Evolutionary conservation across 2,113 vertebrate species (phyloP), one percentile per base, ranked within the genome.

Genomic region (Eubucco bourcierii): DNA sequence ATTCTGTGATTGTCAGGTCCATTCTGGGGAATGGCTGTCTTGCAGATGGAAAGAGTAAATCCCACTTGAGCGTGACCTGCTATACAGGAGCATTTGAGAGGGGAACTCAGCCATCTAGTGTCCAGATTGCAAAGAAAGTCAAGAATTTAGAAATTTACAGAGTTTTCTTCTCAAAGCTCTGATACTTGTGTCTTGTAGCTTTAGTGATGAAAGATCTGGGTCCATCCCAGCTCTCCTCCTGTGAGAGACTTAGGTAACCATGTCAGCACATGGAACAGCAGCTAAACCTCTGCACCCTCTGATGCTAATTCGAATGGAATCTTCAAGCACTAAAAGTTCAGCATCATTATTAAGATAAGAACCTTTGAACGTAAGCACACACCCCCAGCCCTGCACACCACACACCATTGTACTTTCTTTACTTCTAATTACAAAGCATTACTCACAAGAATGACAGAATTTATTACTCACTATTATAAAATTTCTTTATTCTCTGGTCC

Each of bases 361-460:
- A 61, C 15, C 71, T 65, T 34, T 82, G 70, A 94, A 84, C 0
- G 39, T 83, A 70, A 88, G 70, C 56, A 47, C 85, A 93, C 93
- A 88, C 93, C 90, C 80, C 94, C 93, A 91, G 79, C 60, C 83
- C 77, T 67, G 80, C 80, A 64, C 84, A 89, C 90, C 93, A 70
- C 95, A 90, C 74, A 50, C 46, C 74, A 87, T 84, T 89, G 88
- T 87, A 80, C 88, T 93, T 86, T 68, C 86, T 90, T 93, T 91
- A 92, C 83, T 92, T 95, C 85, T 96, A 96, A 95, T 96, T 95
- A 23, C 91, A 93, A 96, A 77, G 84, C 81, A 94, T 96, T 97
- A 90, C 94, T 97, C 96, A 96, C 34, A 18, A 50, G 64, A 83
- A 59, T 96, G 95, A 94, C 94, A 95, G 94, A 70, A 93, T 84